A percentile compares a stretch with the other conserved stretches of the same genome.
Conservation (phyloP, 2,797 vertebrate genomes). For the Danio jaintianensis region DNA sequence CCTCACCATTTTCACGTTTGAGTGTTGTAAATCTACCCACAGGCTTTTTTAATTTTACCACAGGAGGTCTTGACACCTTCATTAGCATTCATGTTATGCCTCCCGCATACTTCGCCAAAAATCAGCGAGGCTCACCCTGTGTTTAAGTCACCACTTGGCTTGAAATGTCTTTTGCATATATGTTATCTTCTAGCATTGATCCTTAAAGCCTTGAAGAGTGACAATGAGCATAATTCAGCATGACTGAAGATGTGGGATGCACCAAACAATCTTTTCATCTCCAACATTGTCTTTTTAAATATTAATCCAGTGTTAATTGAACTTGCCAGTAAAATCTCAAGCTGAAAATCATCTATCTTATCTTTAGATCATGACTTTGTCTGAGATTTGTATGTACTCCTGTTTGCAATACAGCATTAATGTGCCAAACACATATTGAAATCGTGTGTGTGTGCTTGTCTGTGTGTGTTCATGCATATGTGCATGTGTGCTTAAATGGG, state of each 20-base stretch:
- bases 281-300: conserved; percentile 23
- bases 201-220: conserved; percentile 29
- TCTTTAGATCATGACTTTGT: background rate
- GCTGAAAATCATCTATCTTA: background rate
- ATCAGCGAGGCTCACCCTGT: conserved; percentile 8
- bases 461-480: too few species aligned
- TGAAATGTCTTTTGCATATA: background rate
- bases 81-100: conserved; percentile 48
- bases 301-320: conserved; percentile 8
- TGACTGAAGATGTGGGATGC: conserved; percentile 10
- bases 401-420: background rate
- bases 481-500: background rate
- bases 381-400: background rate
- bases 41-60: conserved; percentile 31
- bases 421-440: background rate
- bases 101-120: conserved; percentile 20
- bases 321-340: conserved; percentile 7
- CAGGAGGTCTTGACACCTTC: conserved; percentile 38
- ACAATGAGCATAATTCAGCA: conserved; percentile 41
- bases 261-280: conserved; percentile 20
- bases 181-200: conserved; percentile 41
- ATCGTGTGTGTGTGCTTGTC: background rate
- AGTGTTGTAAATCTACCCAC: conserved; percentile 11
- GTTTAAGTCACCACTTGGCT: conserved; percentile 2
- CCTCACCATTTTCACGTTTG: conserved; percentile 20